Percentiles rank a stretch among this genome's conserved stretches.
Evolutionary conservation across 2,888 invertebrate species (phyloP).

Genomic region (Sepiola atlantica): DNA sequence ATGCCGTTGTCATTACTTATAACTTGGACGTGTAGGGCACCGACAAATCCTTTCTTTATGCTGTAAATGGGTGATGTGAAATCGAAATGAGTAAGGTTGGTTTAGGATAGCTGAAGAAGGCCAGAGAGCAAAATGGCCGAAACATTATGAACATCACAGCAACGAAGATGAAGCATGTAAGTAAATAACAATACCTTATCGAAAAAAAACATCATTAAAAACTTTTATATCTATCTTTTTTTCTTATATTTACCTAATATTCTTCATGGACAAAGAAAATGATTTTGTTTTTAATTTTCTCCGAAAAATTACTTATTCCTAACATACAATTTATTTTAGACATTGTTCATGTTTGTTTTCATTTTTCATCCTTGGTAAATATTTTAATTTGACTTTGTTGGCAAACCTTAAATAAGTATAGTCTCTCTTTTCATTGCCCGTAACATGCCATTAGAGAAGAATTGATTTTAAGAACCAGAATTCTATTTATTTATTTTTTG

Average conservation of each 20-base stretch:
- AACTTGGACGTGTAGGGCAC: too few relatives aligned
- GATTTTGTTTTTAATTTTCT: not conserved
- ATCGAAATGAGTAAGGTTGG: too few relatives aligned
- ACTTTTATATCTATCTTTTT: too few relatives aligned
- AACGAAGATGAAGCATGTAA: too few relatives aligned
- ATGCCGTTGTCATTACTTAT: too few relatives aligned
- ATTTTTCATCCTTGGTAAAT: not conserved
- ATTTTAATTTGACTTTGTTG: not conserved
- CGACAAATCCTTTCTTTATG: too few relatives aligned
- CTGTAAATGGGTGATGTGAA: too few relatives aligned
- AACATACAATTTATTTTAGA: not conserved
- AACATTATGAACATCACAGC: too few relatives aligned
- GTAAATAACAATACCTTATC: not conserved
- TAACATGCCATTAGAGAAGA: not conserved
- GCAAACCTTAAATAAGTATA: not conserved
- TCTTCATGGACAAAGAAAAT: not conserved
- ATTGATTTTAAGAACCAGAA: not conserved
- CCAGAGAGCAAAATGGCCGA: too few relatives aligned
- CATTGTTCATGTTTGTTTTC: not conserved
- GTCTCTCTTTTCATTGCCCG: not conserved
- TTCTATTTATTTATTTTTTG: not conserved
- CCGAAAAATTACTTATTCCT: not conserved
- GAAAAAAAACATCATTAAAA: too few relatives aligned
- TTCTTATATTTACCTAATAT: not conserved
- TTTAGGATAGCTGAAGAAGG: too few relatives aligned